Evolutionary conservation across 1,140 invertebrate species (phyloP).

Genomic region (Drosophila arawakana): DNA sequence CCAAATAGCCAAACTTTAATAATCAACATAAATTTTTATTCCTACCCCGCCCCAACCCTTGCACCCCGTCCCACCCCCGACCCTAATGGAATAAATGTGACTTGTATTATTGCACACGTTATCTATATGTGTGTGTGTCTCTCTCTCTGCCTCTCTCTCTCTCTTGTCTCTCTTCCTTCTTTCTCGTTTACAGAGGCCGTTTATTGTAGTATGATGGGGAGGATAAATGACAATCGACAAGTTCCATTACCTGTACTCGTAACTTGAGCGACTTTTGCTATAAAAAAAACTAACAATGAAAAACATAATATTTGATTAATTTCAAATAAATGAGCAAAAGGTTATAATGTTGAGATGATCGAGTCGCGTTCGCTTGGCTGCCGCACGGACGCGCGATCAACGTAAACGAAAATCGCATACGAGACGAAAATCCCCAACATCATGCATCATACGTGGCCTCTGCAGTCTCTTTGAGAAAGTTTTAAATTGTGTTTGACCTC

Average conservation of each 20-base stretch:
- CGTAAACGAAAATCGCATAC: constrained; percentile 48
- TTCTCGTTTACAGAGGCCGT: constrained; percentile 84
- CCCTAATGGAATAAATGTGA: constrained; percentile 23
- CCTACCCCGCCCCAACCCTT: constrained; percentile 52
- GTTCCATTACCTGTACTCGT: constrained; percentile 69
- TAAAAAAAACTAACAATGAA: constrained; percentile 21
- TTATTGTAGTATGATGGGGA: constrained; percentile 84
- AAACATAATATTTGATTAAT: constrained; percentile 16
- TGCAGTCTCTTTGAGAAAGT: constrained; percentile 79
- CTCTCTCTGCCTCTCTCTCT: constrained; percentile 69
- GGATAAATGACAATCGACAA: constrained; percentile 74
- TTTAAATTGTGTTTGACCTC: constrained; percentile 25
- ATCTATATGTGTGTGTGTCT: constrained; percentile 61
- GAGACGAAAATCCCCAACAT: constrained; percentile 81
- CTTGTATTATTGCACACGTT: constrained; percentile 45
- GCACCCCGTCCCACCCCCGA: constrained; percentile 31
- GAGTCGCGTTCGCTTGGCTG: constrained; percentile 54
- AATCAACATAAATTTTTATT: constrained; percentile 79
- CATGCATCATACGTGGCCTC: constrained; percentile 84
- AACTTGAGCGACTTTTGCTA: constrained; percentile 73
- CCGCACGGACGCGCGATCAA: constrained; percentile 55
- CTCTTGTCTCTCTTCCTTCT: constrained; percentile 69
- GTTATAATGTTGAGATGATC: constrained; percentile 58
- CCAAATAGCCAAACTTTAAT: constrained; percentile 71
- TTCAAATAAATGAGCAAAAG: constrained; percentile 60